phyloP scores from a whole-genome alignment of 2,113 vertebrate species.

The Sus scrofa region DNA sequence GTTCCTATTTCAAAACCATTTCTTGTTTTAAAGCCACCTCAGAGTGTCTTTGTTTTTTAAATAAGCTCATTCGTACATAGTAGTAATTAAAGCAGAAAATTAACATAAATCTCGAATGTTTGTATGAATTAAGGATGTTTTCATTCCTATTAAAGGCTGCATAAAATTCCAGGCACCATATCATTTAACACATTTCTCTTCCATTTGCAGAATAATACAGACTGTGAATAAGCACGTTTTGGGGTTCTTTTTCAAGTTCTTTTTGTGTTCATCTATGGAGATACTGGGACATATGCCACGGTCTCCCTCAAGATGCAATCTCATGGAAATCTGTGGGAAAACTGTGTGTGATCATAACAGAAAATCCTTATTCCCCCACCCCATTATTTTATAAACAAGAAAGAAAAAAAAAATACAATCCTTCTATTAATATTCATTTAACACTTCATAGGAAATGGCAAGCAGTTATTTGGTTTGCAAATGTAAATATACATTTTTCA shows the following conservation, averaged over 20 bases:
- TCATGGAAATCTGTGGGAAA: constrained; percentile 28
- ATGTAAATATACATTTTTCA: constrained; percentile 76
- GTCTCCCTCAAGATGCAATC: not conserved
- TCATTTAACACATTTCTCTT: constrained; percentile 67
- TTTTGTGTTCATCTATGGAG: constrained; percentile 27
- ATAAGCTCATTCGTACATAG: constrained; percentile 75
- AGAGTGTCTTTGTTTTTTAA: constrained; percentile 75
- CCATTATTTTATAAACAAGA: constrained; percentile 30
- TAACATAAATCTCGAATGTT: constrained; percentile 76
- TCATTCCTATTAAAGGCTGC: constrained; percentile 73
- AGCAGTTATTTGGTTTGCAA: constrained; percentile 70
- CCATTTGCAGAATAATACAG: constrained; percentile 58
- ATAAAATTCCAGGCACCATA: constrained; percentile 71
- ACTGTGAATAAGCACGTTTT: constrained; percentile 52
- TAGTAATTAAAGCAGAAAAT: constrained; percentile 79
- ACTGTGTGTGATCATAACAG: not conserved
- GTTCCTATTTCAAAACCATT: constrained; percentile 73
- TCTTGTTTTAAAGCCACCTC: constrained; percentile 75
- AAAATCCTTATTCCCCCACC: not conserved
- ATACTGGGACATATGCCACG: not conserved
- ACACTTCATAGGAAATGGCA: constrained; percentile 61
- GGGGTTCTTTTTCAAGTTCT: constrained; percentile 46
- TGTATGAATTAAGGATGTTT: constrained; percentile 76
- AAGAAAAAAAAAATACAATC: not conserved
- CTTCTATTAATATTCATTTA: constrained; percentile 69